These are phyloP conservation scores for Coelopa frigida DNA, from an alignment of 1,140 invertebrate genomes.

Conservation along the genomic window DNA sequence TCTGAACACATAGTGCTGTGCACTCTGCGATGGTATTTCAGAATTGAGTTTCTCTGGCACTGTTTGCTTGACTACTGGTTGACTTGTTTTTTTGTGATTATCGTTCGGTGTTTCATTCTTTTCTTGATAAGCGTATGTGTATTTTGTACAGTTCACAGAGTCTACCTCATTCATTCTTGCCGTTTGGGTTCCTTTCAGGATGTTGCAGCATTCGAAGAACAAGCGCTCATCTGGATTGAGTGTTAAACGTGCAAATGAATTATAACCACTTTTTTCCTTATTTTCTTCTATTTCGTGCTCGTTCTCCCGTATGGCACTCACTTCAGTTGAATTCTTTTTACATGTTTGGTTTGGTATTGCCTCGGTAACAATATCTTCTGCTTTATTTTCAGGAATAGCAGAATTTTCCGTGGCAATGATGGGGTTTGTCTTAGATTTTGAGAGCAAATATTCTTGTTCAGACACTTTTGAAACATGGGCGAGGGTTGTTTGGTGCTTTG, in stretches of 20 bases:
- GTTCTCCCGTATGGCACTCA: too few relatives aligned
- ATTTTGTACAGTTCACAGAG: constrained; percentile 8
- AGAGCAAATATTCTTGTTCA: constrained; percentile 46
- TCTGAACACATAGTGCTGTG: not conserved
- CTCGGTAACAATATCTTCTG: too few relatives aligned
- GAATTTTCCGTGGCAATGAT: too few relatives aligned
- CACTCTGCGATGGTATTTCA: constrained; percentile 8
- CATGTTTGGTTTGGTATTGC: too few relatives aligned
- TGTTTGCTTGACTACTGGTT: not conserved
- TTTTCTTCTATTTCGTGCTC: not conserved
- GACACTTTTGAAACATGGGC: constrained; percentile 50
- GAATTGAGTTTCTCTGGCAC: not conserved
- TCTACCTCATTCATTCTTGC: constrained; percentile 18
- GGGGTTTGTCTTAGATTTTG: too few relatives aligned
- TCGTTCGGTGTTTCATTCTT: constrained; percentile 12
- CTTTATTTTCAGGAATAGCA: too few relatives aligned
- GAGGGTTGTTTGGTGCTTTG: constrained; percentile 48
- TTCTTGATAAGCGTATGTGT: constrained; percentile 9
- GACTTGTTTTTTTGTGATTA: constrained; percentile 11
- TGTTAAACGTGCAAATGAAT: constrained; percentile 18
- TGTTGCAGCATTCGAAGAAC: constrained; percentile 43
- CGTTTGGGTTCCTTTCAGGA: constrained; percentile 38
- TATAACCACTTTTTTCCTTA: not conserved
- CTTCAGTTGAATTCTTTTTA: too few relatives aligned
- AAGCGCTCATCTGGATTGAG: constrained; percentile 43